A percentile compares a stretch with the other conserved stretches of the same genome.
Conservation (phyloP, 2,113 vertebrate species). For the Pangasianodon hypophthalmus region DNA sequence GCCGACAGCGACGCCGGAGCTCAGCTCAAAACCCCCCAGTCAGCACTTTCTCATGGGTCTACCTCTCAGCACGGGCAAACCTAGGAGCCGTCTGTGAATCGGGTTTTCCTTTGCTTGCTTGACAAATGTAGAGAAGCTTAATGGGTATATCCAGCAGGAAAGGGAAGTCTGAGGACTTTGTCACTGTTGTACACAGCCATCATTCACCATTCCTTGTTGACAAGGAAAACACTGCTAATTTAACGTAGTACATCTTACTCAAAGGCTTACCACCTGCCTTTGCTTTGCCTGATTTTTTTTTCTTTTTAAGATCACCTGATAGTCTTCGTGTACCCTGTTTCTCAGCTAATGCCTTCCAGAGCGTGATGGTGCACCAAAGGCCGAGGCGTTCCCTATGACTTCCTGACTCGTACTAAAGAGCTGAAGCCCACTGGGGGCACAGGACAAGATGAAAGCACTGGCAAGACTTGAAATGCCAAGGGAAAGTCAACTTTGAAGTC, state of each 20-base stretch:
- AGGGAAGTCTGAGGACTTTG: constrained; percentile 30
- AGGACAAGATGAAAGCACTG: constrained; percentile 74
- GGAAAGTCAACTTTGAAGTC: constrained; percentile 73
- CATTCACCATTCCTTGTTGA: constrained; percentile 24
- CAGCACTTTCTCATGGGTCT: constrained; percentile 69
- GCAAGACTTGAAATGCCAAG: constrained; percentile 70
- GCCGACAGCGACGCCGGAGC: constrained; percentile 60
- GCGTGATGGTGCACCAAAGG: constrained; percentile 41
- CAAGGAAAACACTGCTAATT: no score
- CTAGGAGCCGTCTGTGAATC: constrained; percentile 16
- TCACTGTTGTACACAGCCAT: constrained; percentile 1
- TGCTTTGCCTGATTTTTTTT: not conserved
- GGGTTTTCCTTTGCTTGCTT: constrained; percentile 17
- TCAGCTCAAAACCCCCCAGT: constrained; percentile 69
- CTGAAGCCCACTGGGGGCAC: constrained; percentile 57
- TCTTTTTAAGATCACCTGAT: not conserved
- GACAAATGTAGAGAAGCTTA: constrained; percentile 25
- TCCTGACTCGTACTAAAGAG: constrained; percentile 70
- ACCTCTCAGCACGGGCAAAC: not conserved
- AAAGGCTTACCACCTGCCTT: not conserved
- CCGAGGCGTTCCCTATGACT: constrained; percentile 63
- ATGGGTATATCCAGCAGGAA: constrained; percentile 34
- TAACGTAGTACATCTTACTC: not conserved
- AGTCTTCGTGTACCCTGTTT: not conserved
- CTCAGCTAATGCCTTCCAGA: not conserved